phyloP scores from a whole-genome alignment of 2,113 vertebrate genomes.

The Ramphastos sulfuratus region DNA sequence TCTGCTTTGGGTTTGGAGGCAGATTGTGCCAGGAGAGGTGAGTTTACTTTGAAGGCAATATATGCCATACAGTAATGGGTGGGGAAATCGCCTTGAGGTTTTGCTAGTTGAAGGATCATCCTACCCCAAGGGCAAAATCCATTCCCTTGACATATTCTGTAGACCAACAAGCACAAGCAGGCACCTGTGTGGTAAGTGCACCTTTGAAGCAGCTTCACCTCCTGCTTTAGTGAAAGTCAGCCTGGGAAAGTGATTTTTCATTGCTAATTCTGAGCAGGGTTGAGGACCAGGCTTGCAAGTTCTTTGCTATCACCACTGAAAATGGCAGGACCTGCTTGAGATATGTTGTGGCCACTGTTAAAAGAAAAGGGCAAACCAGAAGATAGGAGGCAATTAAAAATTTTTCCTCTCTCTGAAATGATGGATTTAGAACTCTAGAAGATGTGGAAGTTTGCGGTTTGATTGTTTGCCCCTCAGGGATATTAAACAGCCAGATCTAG shows the following conservation, averaged over 20 bases:
- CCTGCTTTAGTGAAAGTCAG: not conserved
- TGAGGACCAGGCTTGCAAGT: not conserved
- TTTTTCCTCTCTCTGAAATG: not conserved
- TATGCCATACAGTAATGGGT: not conserved
- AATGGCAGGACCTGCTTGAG: not conserved
- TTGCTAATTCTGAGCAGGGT: not conserved
- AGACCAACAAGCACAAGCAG: not conserved
- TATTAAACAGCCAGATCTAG: not conserved
- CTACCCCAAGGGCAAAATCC: not conserved
- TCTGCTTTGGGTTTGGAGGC: not conserved
- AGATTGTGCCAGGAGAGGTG: not conserved
- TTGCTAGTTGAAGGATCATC: not conserved
- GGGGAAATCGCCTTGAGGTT: not conserved
- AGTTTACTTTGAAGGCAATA: not conserved
- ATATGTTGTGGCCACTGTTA: accelerated
- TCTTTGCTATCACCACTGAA: not conserved
- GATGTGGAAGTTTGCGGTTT: not conserved
- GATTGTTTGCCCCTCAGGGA: not conserved
- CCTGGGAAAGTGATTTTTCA: not conserved
- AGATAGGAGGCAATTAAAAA: not conserved
- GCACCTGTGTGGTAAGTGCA: not conserved
- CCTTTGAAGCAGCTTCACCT: not conserved
- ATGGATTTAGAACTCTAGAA: not conserved
- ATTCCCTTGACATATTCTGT: not conserved
- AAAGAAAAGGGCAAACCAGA: not conserved